phyloP scores from a whole-genome alignment of 1,140 invertebrate species.

The Ephestia elutella region DNA sequence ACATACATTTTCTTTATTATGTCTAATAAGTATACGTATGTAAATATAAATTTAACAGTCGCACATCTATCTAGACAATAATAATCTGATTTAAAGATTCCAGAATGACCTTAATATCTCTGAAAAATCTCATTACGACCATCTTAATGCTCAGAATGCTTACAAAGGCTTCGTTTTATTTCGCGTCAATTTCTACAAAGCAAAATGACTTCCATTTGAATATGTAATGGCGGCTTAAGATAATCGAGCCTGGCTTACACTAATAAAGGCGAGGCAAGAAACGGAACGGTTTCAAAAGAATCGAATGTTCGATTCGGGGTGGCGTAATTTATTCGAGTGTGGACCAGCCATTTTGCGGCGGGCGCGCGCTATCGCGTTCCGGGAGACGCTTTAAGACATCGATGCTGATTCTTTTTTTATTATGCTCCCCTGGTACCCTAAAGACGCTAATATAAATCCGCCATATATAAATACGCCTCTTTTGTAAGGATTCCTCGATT shows the following conservation, averaged over 20 bases:
- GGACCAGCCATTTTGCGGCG: constrained; percentile 69
- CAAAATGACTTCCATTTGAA: constrained; percentile 72
- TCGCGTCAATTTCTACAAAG: constrained; percentile 71
- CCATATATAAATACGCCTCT: constrained; percentile 71
- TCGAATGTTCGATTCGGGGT: constrained; percentile 67
- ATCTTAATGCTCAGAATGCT: constrained; percentile 34
- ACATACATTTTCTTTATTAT: too few species aligned
- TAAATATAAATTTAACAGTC: too few species aligned
- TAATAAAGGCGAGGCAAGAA: constrained; percentile 71
- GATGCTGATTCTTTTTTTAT: constrained; percentile 73
- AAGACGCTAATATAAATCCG: constrained; percentile 72
- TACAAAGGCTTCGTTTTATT: constrained; percentile 69
- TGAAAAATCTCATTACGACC: constrained; percentile 45
- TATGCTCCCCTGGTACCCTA: constrained; percentile 68
- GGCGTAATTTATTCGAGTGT: constrained; percentile 73
- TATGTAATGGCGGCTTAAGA: constrained; percentile 73
- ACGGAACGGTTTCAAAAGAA: constrained; percentile 67
- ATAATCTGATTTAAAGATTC: background rate
- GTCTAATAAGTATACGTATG: too few species aligned
- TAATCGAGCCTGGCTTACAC: constrained; percentile 71
- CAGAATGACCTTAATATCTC: constrained; percentile 12
- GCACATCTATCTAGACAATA: too few species aligned
- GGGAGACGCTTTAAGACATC: constrained; percentile 71
- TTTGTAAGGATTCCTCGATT: constrained; percentile 57
- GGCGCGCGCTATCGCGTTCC: constrained; percentile 52